Conservation (phyloP, 2,797 vertebrate genomes). For the Merluccius polli region DNA sequence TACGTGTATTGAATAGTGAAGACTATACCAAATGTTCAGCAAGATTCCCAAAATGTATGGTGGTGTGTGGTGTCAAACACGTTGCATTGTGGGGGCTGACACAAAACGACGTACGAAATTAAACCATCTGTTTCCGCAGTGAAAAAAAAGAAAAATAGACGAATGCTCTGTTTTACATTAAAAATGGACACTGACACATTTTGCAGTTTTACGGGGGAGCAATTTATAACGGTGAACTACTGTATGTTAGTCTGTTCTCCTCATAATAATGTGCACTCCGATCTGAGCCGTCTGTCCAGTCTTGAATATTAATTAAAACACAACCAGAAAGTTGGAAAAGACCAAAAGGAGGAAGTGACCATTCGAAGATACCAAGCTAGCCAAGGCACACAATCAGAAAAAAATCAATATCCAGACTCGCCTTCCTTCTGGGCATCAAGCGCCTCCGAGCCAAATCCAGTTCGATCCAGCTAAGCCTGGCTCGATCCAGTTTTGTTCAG, state of each 20-base stretch:
- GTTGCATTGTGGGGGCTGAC: too few relatives aligned
- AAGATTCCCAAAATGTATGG: not conserved
- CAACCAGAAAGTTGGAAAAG: not conserved
- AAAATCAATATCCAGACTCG: constrained; percentile 38
- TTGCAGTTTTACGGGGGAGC: not conserved
- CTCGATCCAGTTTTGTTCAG: constrained; percentile 33
- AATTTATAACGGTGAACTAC: not conserved
- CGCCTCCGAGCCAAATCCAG: constrained; percentile 21
- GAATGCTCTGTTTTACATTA: not conserved
- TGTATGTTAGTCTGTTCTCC: not conserved
- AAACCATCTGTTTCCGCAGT: not conserved
- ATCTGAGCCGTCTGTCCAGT: not conserved
- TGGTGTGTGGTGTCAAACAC: not conserved
- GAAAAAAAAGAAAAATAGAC: not conserved
- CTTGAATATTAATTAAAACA: not conserved
- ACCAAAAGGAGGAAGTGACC: constrained; percentile 42
- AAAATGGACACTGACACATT: not conserved
- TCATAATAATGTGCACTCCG: not conserved
- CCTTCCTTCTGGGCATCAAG: constrained; percentile 12
- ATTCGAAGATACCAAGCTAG: too few relatives aligned
- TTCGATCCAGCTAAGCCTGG: constrained; percentile 35
- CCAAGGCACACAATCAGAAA: constrained; percentile 67
- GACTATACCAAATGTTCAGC: not conserved
- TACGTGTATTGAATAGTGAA: not conserved
- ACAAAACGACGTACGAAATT: too few relatives aligned